These are phyloP conservation scores for Lepidocolaptes lacrymiger DNA, from an alignment of 2,797 vertebrate species.

Conservation along the genomic window DNA sequence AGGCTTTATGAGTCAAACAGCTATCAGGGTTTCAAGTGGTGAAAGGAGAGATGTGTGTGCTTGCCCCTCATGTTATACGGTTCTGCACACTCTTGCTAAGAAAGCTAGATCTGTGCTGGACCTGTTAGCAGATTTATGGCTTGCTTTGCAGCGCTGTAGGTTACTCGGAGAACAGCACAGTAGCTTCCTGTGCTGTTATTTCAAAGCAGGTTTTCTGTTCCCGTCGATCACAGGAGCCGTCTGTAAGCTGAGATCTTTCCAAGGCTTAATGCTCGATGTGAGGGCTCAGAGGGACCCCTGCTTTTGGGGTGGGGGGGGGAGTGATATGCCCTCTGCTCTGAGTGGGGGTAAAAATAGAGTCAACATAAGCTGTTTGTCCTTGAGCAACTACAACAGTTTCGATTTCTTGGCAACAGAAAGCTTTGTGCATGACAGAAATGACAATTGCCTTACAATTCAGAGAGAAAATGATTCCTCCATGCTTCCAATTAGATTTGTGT, in stretches of 20 bases:
- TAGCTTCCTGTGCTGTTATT: conserved; percentile 32
- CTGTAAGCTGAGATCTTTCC: conserved; percentile 52
- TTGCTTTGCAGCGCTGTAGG: not conserved
- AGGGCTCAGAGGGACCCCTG: not conserved
- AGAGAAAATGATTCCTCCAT: not conserved
- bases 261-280: not conserved
- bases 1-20: not conserved
- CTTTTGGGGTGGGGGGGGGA: not conserved
- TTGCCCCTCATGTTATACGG: not conserved
- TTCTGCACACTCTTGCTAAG: not conserved
- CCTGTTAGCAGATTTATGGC: conserved; percentile 52
- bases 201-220: conserved; percentile 50
- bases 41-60: conserved; percentile 23
- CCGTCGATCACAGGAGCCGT: not conserved
- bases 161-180: conserved; percentile 25
- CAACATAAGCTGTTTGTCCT: conserved; percentile 19
- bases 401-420: not conserved
- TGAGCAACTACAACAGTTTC: not conserved
- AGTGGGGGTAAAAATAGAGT: not conserved
- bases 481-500: not conserved
- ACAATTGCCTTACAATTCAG: not conserved
- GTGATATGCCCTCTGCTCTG: not conserved
- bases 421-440: not conserved
- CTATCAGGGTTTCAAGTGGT: not conserved
- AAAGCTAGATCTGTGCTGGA: not conserved